Conservation (phyloP, 1,140 invertebrate genomes). For the Palaemon carinicauda region DNA sequence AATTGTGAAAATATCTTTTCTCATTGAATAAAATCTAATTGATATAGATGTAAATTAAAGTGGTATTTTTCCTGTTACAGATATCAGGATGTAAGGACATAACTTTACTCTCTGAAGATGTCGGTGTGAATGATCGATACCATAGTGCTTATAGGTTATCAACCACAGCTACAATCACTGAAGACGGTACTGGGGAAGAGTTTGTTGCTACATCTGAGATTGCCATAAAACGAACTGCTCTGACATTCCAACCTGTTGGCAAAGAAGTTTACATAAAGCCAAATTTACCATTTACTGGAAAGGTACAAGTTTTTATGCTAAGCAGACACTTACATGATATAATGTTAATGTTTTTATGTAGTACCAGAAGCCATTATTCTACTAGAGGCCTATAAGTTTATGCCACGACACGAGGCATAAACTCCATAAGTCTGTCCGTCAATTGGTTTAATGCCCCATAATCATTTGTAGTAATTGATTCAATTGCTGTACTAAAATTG, state of each 20-base stretch:
- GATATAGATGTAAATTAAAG: neutral
- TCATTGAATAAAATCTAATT: no score
- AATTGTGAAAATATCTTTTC: no score
- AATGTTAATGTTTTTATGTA: no score
- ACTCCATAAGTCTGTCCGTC: no score
- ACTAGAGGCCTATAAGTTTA: no score
- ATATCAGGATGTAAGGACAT: constrained; percentile 19
- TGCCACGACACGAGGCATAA: no score
- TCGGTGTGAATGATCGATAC: neutral
- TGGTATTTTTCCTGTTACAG: neutral
- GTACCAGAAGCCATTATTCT: no score
- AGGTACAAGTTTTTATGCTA: neutral
- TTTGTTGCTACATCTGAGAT: neutral
- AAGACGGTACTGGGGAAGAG: constrained; percentile 27
- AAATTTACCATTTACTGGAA: constrained; percentile 31
- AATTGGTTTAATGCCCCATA: no score
- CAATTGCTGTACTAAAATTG: no score
- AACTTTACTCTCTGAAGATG: neutral
- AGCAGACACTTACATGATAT: no score
- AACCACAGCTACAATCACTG: constrained; percentile 3
- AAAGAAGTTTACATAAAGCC: constrained; percentile 26
- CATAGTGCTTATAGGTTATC: neutral
- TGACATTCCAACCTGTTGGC: neutral
- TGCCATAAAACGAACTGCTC: neutral
- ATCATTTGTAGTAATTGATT: no score